Evolutionary conservation across 1,140 invertebrate genomes (phyloP), one percentile per base, ranked within the genome.

Genomic region (Lepidurus arcticus): DNA sequence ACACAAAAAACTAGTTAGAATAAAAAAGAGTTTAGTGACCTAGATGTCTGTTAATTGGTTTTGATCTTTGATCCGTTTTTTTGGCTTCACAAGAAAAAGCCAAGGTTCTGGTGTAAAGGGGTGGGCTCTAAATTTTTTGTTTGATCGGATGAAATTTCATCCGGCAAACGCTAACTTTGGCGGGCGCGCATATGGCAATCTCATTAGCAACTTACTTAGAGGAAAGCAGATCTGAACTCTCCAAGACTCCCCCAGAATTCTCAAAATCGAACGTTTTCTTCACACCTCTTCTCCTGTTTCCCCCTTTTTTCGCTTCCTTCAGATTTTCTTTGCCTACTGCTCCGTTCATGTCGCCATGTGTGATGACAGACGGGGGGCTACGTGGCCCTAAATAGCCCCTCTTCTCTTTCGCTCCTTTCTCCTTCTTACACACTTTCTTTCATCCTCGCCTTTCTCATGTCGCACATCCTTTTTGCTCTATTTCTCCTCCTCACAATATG

Each of bases 221-320:
- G 78, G 53, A 74, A 53, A 44, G 75, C 78, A 9, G 76, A 78
- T 73, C 77, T 78, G 42, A 78, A 81, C 73, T 74, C 81, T 34
- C 81, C 80, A 3, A 34, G 34, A 73, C 80, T 42, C 80, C 81
- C 21, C 80, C 79, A 1, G 74, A 80, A 7, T 80, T 79, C 47
- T 80, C 81, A 9, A 65, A 65, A 21, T 65, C 21, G 9, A 9
- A 65, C 53, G 7, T 16, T 65, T 65, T 65, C n/a, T 65, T 65
- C 81, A 80, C 21, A 81, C 81, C 42, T 80, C 81, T 44, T 80
- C 80, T 74, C 79, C 80, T 44, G 79, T 79, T 76, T 80, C 79
- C 9, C 53, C 16, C 21, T 10, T 65, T 7, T 21, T 65, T 65
- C 21, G 16, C 53, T 65, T 65, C 13, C 53, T 80, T 80, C 74